phyloP scores from a whole-genome alignment of 2,888 invertebrate genomes.

The Zygaena filipendulae region DNA sequence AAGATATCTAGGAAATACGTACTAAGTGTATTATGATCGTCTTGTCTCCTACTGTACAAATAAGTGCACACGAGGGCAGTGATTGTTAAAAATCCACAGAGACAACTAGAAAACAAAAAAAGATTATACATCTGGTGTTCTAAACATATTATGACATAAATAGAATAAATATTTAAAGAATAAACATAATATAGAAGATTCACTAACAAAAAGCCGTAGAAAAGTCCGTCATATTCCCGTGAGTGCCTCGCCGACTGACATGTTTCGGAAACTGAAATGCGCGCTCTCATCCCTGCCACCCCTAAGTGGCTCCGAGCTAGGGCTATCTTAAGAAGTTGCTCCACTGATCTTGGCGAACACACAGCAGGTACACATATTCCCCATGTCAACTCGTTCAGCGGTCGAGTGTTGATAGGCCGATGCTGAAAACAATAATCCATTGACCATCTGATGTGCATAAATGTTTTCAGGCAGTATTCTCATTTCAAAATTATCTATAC shows the following conservation, averaged over 20 bases:
- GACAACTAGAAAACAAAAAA: conserved; percentile 25
- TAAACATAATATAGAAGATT: not conserved
- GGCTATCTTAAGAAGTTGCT: conserved; percentile 33
- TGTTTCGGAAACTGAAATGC: conserved; percentile 30
- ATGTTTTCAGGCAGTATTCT: not conserved
- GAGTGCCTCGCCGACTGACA: conserved; percentile 35
- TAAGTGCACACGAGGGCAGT: conserved; percentile 30
- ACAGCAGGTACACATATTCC: conserved; percentile 64
- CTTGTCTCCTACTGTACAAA: not conserved
- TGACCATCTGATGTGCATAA: conserved; percentile 12
- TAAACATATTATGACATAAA: too few relatives aligned
- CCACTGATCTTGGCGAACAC: conserved; percentile 42
- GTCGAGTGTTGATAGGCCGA: conserved; percentile 32
- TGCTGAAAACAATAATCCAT: conserved; percentile 24
- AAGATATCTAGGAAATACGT: not conserved
- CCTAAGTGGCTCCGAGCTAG: conserved; percentile 48
- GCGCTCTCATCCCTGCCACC: conserved; percentile 37
- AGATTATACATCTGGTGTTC: too few relatives aligned
- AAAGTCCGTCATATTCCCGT: conserved; percentile 28
- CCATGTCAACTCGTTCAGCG: conserved; percentile 56
- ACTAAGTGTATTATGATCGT: not conserved
- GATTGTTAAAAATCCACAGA: conserved; percentile 19
- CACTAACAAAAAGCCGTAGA: conserved; percentile 46
- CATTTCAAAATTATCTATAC: not conserved
- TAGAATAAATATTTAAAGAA: not conserved